Percentiles rank a stretch among this genome's conserved stretches.
Evolutionary conservation across 2,888 invertebrate genomes (phyloP).

Genomic region (Xestia sexstrigata): DNA sequence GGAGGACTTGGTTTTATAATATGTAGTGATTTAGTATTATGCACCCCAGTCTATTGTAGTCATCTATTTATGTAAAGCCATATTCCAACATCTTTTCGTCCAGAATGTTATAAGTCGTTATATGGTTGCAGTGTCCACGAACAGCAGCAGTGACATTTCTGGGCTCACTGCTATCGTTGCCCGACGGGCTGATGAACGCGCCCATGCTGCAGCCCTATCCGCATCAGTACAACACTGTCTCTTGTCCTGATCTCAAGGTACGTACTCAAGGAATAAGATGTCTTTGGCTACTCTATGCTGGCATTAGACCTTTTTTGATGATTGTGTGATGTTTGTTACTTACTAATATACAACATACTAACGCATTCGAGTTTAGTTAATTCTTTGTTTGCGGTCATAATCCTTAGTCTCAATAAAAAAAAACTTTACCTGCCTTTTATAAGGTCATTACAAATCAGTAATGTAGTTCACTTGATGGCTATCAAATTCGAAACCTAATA

Average conservation of each 20-base stretch:
- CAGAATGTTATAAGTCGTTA: neutral
- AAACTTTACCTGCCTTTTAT: neutral
- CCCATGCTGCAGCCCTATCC: conserved; percentile 93
- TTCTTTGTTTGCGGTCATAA: neutral
- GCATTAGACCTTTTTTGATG: neutral
- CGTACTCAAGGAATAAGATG: neutral
- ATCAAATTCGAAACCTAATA: neutral
- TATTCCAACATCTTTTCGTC: neutral
- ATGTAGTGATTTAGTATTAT: no score
- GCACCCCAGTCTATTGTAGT: neutral
- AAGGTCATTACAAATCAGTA: neutral
- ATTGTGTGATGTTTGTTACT: neutral
- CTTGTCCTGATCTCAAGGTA: conserved; percentile 94
- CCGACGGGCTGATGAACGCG: conserved; percentile 92
- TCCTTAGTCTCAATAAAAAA: neutral
- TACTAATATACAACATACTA: neutral
- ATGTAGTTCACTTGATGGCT: neutral
- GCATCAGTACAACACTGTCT: conserved; percentile 91
- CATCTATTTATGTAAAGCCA: neutral
- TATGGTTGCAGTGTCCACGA: conserved; percentile 93
- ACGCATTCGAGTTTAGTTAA: neutral
- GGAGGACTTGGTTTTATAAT: no score
- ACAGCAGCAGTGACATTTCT: conserved; percentile 97
- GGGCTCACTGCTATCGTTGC: conserved; percentile 96
- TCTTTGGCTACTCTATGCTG: neutral